A percentile compares a stretch with the other conserved stretches of the same genome.
Conservation (phyloP, 2,113 vertebrate species). For the Eulacestoma nigropectus region DNA sequence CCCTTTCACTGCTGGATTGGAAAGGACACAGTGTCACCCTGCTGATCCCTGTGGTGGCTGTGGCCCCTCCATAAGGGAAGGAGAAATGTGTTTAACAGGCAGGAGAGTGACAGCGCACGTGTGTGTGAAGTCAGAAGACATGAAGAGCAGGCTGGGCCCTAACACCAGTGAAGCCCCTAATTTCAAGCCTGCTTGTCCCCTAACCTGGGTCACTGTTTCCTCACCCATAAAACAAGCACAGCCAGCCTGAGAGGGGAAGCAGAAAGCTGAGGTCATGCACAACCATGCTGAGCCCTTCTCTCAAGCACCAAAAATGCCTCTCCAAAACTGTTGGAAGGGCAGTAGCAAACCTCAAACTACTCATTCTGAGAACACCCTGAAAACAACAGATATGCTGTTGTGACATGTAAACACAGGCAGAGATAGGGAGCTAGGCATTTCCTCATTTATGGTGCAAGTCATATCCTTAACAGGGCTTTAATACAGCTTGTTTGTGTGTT, state of each 20-base stretch:
- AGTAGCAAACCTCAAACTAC: not conserved
- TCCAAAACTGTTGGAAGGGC: not conserved
- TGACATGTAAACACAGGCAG: not conserved
- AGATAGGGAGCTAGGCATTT: not conserved
- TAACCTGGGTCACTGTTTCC: not conserved
- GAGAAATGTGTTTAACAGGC: not conserved
- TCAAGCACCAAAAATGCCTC: not conserved
- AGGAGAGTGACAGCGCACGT: fast-evolving
- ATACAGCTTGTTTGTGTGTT: conserved; percentile 57
- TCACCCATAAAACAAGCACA: not conserved
- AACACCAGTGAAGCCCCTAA: not conserved
- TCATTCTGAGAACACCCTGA: not conserved
- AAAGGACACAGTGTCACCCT: not conserved
- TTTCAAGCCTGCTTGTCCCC: not conserved
- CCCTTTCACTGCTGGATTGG: not conserved
- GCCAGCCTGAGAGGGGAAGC: not conserved
- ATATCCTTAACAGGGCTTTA: conserved; percentile 53
- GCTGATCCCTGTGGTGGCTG: not conserved
- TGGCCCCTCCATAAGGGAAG: not conserved
- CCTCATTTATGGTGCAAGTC: conserved; percentile 31
- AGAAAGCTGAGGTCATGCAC: not conserved
- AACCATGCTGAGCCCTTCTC: not conserved
- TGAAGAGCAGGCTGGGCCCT: not conserved
- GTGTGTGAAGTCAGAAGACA: not conserved
- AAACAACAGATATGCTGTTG: not conserved